Evolutionary conservation across 1,140 invertebrate species (phyloP).

Genomic region (Coelopa frigida): DNA sequence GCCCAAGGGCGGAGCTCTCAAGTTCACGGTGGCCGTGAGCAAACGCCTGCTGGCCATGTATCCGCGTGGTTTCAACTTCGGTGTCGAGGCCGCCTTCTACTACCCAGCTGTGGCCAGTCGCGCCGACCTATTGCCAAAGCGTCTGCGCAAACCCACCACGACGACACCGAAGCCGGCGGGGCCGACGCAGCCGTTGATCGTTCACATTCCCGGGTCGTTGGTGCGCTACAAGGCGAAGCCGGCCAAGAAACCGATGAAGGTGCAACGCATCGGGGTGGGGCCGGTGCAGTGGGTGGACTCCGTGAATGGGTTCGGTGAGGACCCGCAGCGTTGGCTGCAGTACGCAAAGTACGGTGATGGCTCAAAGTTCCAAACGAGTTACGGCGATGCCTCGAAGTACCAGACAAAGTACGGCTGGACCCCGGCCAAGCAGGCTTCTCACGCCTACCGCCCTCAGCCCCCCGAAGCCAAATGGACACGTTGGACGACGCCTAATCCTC

Average conservation of each 20-base stretch:
- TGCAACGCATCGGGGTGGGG: slow-evolving; percentile 25
- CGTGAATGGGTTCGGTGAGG: too few relatives aligned
- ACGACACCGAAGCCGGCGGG: slow-evolving; percentile 19
- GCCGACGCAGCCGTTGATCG: slow-evolving; percentile 12
- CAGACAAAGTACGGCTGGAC: slow-evolving; percentile 15
- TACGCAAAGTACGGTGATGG: too few relatives aligned
- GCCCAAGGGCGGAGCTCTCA: slow-evolving; percentile 26
- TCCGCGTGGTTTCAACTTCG: slow-evolving; percentile 29
- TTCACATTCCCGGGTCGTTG: slow-evolving; percentile 32
- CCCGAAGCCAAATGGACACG: slow-evolving; percentile 19
- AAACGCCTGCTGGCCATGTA: slow-evolving; percentile 25
- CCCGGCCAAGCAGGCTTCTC: slow-evolving; percentile 5
- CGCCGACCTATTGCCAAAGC: slow-evolving; percentile 30
- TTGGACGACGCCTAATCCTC: slow-evolving; percentile 18
- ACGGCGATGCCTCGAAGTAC: too few relatives aligned
- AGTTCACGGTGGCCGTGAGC: slow-evolving; percentile 26
- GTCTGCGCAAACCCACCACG: slow-evolving; percentile 24
- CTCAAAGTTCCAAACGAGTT: too few relatives aligned
- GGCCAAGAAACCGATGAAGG: slow-evolving; percentile 22
- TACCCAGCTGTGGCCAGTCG: slow-evolving; percentile 26
- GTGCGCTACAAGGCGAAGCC: slow-evolving; percentile 33
- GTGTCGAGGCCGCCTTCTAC: slow-evolving; percentile 30
- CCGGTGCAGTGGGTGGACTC: slow-evolving; percentile 12
- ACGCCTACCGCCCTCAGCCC: too few relatives aligned
- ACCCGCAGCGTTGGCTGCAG: too few relatives aligned